Base-by-base conservation (phyloP, 2,888 invertebrate species). In the Atethmia centrago region DNA sequence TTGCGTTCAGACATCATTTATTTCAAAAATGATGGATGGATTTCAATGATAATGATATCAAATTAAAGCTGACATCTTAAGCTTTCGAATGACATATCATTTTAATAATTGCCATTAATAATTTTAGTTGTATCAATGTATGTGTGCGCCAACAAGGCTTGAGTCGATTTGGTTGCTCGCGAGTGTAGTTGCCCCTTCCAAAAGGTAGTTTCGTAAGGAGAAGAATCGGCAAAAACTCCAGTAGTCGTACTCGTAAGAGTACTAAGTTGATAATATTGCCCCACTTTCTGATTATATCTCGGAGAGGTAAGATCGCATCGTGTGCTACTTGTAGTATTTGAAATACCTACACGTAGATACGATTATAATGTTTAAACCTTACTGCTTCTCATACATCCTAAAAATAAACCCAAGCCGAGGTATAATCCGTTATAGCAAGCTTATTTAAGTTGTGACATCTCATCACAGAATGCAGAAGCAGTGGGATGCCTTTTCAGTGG, bases 371-470 rank as follows among this genome's bases (percentile, higher is more conserved):
- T 53, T 40, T 40, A 28, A 40, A 47, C 19, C 28, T 5, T 58
- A 25, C 28, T 31, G 2, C 49, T 42, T 25, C 16, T 42, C 47
- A 0, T 55, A 31, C 21, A 42, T 40, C 25, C 31, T 28, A 47
- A 61, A 77, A 40, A 56, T 56, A 53, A 79, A 47, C 28, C 10
- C 31, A n/a, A 45, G 45, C 19, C 45, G 42, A 62, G 51, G 56
- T 47, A 49, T 56, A 77, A 72, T 65, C 64, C 72, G 55, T 62
- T 47, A 79, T 19, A 77, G 42, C 72, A 36, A 51, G 66, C 79
- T 66, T 79, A 78, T 79, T 79, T 67, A 55, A 71, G 69, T 80
- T 59, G 70, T 70, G 73, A 73, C 82, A 61, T 70, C 66, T 70
- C 66, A 80, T 70, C 82, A 81, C 67, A 67, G 68, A 53, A 69